Evolutionary conservation across 2,888 invertebrate genomes (phyloP).

Genomic region (Phania funesta): DNA sequence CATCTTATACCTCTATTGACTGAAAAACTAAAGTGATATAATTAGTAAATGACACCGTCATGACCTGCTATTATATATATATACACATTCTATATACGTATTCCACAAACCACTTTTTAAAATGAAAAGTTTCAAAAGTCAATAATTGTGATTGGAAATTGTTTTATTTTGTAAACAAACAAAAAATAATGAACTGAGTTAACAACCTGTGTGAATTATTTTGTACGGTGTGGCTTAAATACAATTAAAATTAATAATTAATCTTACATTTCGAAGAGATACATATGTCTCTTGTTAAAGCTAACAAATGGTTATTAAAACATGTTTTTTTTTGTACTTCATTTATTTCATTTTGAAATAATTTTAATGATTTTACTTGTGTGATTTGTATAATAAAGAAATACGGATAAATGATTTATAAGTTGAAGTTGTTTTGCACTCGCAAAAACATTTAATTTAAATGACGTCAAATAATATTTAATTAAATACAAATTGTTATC

Average conservation of each 20-base stretch:
- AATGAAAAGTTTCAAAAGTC: no score
- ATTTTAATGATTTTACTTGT: neutral
- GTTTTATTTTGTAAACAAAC: no score
- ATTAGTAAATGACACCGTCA: no score
- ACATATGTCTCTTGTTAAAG: neutral
- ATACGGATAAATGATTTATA: slow-evolving; percentile 4
- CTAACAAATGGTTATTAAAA: slow-evolving; percentile 6
- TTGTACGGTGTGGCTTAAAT: neutral
- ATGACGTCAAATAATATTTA: slow-evolving; percentile 56
- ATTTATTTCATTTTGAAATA: neutral
- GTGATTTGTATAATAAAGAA: neutral
- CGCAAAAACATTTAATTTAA: slow-evolving; percentile 23
- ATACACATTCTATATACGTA: no score
- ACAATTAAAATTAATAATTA: neutral
- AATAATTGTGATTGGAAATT: no score
- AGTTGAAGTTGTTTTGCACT: slow-evolving; percentile 13
- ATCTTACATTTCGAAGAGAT: neutral
- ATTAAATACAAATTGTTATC: slow-evolving; percentile 60
- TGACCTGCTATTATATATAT: no score
- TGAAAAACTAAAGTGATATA: no score
- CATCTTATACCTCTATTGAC: no score
- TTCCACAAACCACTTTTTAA: no score
- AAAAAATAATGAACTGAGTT: no score
- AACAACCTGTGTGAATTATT: neutral
- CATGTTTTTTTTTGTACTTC: neutral